Evolutionary conservation across 2,888 invertebrate genomes (phyloP).

Genomic region (Penaeus monodon): DNA sequence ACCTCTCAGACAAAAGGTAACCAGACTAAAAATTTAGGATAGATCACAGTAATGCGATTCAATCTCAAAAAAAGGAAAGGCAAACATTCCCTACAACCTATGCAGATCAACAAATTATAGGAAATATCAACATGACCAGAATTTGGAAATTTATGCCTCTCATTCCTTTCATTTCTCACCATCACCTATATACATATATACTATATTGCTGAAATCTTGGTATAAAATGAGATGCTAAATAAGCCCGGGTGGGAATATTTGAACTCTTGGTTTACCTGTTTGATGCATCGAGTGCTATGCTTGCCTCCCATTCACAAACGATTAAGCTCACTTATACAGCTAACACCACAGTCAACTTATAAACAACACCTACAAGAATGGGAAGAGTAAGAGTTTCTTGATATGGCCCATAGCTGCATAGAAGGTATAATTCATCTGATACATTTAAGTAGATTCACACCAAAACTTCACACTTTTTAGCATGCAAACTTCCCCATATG

Average conservation of each 20-base stretch:
- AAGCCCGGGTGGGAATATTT: slow-evolving; percentile 2
- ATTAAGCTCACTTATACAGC: not conserved
- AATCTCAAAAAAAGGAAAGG: not conserved
- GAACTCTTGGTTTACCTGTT: not conserved
- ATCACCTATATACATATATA: no score
- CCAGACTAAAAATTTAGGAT: not conserved
- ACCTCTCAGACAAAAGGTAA: not conserved
- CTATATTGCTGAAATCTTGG: no score
- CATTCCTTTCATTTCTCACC: no score
- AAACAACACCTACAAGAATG: not conserved
- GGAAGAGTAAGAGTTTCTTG: slow-evolving; percentile 6
- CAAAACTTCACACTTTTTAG: not conserved
- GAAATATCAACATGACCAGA: not conserved
- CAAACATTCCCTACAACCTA: slow-evolving; percentile 20
- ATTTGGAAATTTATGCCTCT: not conserved
- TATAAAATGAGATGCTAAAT: not conserved
- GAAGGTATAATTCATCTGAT: slow-evolving; percentile 5
- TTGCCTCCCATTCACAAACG: not conserved
- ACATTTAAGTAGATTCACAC: slow-evolving; percentile 2
- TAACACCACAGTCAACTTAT: slow-evolving; percentile 15
- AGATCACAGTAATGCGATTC: not conserved
- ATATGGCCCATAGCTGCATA: slow-evolving; percentile 34
- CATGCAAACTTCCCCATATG: slow-evolving; percentile 17
- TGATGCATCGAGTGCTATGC: no score
- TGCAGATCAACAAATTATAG: no score